Conservation (phyloP, 2,797 vertebrate species). For the Ataeniobius toweri region DNA sequence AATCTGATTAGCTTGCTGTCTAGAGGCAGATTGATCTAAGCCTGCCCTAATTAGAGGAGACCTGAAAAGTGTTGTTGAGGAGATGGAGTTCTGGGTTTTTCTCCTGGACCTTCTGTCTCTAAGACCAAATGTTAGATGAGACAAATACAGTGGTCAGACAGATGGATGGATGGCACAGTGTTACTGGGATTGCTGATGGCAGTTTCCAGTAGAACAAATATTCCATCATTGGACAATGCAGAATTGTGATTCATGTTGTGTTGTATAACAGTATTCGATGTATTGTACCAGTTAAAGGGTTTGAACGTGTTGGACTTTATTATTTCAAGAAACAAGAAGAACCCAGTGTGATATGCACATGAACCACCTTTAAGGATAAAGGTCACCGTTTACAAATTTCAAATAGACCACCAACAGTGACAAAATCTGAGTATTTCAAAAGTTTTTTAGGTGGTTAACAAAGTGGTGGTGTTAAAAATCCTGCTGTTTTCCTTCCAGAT, state of each 20-base stretch:
- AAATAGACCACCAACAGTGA: neutral
- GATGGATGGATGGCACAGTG: neutral
- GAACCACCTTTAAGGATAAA: neutral
- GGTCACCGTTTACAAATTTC: neutral
- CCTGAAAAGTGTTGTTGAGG: too few relatives aligned
- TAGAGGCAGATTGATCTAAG: neutral
- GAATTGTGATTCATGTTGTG: too few relatives aligned
- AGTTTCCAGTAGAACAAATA: neutral
- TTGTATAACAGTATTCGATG: too few relatives aligned
- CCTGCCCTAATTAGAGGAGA: too few relatives aligned
- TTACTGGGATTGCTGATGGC: neutral
- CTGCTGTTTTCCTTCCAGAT: neutral
- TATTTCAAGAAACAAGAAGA: neutral
- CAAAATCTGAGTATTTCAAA: neutral
- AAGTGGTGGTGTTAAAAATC: constrained; percentile 1
- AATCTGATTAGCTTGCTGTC: neutral
- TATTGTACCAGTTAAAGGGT: neutral
- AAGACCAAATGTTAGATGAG: too few relatives aligned
- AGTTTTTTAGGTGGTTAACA: neutral
- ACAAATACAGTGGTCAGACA: neutral
- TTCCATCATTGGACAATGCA: too few relatives aligned
- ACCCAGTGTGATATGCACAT: neutral
- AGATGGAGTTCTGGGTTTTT: too few relatives aligned
- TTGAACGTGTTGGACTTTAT: neutral
- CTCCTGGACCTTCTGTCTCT: neutral